Percentiles rank a stretch among this genome's conserved stretches.
phyloP scores from a whole-genome alignment of 2,113 vertebrate genomes.

The Microcebus murinus region DNA sequence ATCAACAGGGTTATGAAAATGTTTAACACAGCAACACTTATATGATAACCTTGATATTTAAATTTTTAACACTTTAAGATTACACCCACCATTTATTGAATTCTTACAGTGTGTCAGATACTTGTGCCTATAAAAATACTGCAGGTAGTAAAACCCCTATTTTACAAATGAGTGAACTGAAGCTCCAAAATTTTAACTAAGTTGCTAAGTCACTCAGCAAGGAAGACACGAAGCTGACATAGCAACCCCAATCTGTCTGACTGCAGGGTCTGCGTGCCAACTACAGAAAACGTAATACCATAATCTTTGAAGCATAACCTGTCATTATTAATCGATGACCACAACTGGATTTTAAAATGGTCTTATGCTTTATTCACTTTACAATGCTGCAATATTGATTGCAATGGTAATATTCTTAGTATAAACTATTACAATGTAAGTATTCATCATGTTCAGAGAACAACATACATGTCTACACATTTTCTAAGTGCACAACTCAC shows the following conservation, averaged over 20 bases:
- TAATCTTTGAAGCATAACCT: background rate
- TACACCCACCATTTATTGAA: background rate
- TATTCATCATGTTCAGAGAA: background rate
- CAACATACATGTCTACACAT: background rate
- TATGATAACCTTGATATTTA: background rate
- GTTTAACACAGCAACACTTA: background rate
- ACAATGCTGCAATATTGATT: background rate
- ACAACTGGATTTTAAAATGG: background rate
- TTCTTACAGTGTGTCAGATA: background rate
- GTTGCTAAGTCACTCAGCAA: too few species aligned
- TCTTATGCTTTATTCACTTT: background rate
- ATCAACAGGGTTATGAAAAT: background rate
- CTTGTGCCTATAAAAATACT: background rate
- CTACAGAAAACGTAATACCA: accelerated
- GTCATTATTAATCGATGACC: background rate
- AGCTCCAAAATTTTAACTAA: background rate
- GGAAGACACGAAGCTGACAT: accelerated
- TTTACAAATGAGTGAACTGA: background rate
- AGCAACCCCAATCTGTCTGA: background rate
- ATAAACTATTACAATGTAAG: background rate
- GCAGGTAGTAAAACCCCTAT: background rate
- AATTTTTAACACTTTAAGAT: background rate
- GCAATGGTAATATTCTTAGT: background rate
- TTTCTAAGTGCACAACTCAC: background rate
- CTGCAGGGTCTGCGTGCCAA: accelerated